phyloP scores from a whole-genome alignment of 1,140 invertebrate species.

The Oedothorax gibbosus region DNA sequence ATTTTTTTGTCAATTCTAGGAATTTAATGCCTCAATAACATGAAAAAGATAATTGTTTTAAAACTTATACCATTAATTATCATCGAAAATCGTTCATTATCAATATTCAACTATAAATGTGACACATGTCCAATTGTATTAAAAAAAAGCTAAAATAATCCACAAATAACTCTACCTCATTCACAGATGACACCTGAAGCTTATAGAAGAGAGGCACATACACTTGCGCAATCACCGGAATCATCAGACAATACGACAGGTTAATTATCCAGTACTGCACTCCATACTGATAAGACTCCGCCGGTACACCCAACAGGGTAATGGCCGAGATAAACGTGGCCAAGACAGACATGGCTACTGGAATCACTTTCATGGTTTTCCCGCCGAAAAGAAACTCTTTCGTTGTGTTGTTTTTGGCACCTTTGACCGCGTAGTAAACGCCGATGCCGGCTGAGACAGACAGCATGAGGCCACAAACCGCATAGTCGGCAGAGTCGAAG shows the following conservation, averaged over 20 bases:
- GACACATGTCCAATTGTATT: too few relatives aligned
- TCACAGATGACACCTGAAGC: constrained; percentile 86
- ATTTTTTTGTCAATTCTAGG: too few relatives aligned
- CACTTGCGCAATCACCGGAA: constrained; percentile 83
- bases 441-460: constrained; percentile 75
- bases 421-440: constrained; percentile 84
- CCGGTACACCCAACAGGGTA: constrained; percentile 86
- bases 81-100: too few relatives aligned
- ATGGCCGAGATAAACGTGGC: constrained; percentile 80
- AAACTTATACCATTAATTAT: too few relatives aligned
- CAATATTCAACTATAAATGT: too few relatives aligned
- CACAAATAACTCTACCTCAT: constrained; percentile 73
- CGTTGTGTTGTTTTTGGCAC: constrained; percentile 85
- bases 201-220: constrained; percentile 92
- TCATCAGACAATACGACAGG: constrained; percentile 80
- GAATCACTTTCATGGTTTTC: constrained; percentile 79
- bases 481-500: constrained; percentile 72
- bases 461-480: constrained; percentile 74
- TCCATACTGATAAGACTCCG: constrained; percentile 86
- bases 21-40: too few relatives aligned
- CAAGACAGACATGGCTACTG: constrained; percentile 80
- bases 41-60: too few relatives aligned
- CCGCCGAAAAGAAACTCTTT: constrained; percentile 87
- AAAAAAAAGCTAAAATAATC: not conserved
- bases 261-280: constrained; percentile 86